phyloP scores from a whole-genome alignment of 2,888 invertebrate species.

The Dolichopus griseipennis region DNA sequence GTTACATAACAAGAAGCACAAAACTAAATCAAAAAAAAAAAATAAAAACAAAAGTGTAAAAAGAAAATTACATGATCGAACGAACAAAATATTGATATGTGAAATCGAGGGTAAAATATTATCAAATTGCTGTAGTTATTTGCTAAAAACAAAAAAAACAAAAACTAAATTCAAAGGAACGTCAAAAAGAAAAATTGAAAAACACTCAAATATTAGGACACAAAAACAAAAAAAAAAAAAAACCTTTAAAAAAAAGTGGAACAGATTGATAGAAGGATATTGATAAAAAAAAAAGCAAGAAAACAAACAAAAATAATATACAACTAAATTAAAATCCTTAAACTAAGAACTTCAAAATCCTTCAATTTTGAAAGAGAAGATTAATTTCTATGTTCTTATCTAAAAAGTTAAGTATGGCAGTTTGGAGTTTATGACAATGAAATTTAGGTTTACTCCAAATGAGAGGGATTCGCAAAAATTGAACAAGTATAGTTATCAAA shows the following conservation, averaged over 20 bases:
- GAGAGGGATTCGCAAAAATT: too few relatives aligned
- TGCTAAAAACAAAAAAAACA: too few relatives aligned
- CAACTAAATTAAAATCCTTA: neutral
- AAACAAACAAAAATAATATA: neutral
- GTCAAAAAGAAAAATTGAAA: neutral
- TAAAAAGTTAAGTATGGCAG: neutral
- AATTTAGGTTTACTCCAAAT: neutral
- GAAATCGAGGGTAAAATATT: constrained; percentile 1
- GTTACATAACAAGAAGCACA: too few relatives aligned
- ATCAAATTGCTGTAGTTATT: constrained; percentile 1
- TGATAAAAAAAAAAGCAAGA: neutral
- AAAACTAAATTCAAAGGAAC: neutral
- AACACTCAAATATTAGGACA: neutral
- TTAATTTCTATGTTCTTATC: neutral
- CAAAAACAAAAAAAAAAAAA: neutral
- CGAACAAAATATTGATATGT: neutral
- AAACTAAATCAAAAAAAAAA: too few relatives aligned
- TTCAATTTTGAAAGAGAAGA: neutral
- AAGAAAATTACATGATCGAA: neutral
- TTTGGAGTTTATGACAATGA: neutral
- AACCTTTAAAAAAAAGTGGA: neutral
- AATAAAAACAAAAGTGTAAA: neutral
- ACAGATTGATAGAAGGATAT: neutral
- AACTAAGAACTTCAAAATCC: neutral
- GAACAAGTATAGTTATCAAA: too few relatives aligned